Conservation (phyloP, 2,113 vertebrate genomes). For the Silurus glanis region DNA sequence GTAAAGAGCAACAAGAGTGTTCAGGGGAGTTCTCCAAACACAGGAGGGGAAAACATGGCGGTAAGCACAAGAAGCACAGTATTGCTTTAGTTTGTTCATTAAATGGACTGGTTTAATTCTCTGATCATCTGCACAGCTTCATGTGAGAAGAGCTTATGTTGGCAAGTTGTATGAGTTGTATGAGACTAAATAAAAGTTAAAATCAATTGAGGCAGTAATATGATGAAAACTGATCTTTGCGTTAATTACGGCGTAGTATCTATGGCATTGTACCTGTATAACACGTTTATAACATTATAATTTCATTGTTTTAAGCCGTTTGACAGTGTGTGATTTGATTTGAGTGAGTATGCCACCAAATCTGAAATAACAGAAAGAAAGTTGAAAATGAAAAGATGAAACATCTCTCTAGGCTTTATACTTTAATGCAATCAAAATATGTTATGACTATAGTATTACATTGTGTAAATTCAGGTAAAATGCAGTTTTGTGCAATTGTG, state of each 20-base stretch:
- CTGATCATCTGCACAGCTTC: neutral
- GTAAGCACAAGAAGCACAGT: neutral
- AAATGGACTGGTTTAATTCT: neutral
- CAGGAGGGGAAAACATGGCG: constrained; percentile 22
- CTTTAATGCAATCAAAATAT: too few species aligned
- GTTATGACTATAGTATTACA: neutral
- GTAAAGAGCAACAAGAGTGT: constrained; percentile 17
- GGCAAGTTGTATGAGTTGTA: neutral
- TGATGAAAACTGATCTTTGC: neutral
- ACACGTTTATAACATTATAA: neutral
- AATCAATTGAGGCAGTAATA: neutral
- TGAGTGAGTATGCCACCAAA: neutral
- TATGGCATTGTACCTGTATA: neutral
- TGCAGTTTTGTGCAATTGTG: neutral
- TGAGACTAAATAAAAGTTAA: too few species aligned
- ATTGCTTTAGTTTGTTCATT: neutral
- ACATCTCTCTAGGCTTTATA: neutral
- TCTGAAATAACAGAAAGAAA: neutral
- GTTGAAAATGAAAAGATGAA: neutral
- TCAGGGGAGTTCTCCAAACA: constrained; percentile 22
- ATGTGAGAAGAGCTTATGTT: neutral
- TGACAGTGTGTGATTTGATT: neutral
- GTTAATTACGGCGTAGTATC: neutral
- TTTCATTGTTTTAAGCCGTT: neutral
- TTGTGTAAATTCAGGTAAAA: neutral